A percentile compares a stretch with the other conserved stretches of the same genome.
Evolutionary conservation across 2,797 vertebrate genomes (phyloP).

Genomic region (Scarus forsteni): DNA sequence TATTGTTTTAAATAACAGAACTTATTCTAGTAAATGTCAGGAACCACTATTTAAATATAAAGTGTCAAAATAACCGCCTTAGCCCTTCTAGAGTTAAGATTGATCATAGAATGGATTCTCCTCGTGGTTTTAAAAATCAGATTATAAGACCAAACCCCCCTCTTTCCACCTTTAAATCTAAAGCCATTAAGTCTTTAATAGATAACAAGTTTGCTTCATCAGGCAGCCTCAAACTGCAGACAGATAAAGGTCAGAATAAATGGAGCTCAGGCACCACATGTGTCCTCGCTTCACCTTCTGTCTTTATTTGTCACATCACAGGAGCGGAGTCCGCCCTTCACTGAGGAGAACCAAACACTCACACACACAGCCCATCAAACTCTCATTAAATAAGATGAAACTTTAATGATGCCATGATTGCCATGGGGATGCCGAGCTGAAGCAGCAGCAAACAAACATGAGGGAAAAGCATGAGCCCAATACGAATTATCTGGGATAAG

Average conservation of each 20-base stretch:
- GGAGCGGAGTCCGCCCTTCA: constrained; percentile 29
- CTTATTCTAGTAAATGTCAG: too few species aligned
- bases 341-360: constrained; percentile 32
- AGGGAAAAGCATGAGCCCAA: constrained; percentile 7
- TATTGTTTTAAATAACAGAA: too few species aligned
- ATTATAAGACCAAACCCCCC: constrained; percentile 5
- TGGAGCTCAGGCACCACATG: constrained; percentile 9
- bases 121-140: background rate
- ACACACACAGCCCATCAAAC: constrained; percentile 45
- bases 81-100: background rate
- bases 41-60: too few species aligned
- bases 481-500: background rate
- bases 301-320: constrained; percentile 40
- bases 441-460: constrained; percentile 25
- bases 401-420: constrained; percentile 51
- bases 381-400: constrained; percentile 55
- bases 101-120: constrained; percentile 18
- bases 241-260: constrained; percentile 26
- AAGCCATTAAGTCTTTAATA: constrained; percentile 10
- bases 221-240: constrained; percentile 3
- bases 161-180: background rate
- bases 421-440: constrained; percentile 20
- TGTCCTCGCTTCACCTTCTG: constrained; percentile 7
- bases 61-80: too few species aligned
- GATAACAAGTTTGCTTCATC: constrained; percentile 15